Evolutionary conservation across 2,113 vertebrate genomes (phyloP).

Genomic region (Colius striatus): DNA sequence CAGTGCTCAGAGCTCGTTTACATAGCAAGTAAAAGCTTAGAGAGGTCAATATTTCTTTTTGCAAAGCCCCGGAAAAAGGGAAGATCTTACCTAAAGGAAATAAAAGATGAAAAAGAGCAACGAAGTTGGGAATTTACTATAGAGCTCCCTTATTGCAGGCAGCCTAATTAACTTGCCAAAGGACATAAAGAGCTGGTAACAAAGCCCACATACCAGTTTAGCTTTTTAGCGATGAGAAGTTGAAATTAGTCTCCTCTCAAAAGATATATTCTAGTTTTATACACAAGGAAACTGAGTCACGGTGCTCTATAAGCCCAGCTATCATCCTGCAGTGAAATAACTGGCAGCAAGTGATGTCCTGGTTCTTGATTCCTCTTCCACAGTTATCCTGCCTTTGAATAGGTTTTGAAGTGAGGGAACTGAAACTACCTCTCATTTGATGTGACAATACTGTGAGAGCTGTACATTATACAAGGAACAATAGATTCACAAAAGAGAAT

Average conservation of each 20-base stretch:
- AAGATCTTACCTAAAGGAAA: background rate
- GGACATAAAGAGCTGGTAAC: accelerated
- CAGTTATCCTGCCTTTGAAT: background rate
- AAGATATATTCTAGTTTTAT: background rate
- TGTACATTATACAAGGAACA: background rate
- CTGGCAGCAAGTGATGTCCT: background rate
- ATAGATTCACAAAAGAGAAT: background rate
- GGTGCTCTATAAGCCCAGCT: background rate
- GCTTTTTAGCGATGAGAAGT: background rate
- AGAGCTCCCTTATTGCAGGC: background rate
- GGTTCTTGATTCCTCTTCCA: background rate
- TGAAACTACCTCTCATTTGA: background rate
- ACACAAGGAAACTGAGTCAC: background rate
- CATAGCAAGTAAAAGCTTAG: background rate
- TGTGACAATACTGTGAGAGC: background rate
- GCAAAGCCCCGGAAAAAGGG: background rate
- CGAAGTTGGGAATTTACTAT: background rate
- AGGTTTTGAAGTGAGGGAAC: background rate
- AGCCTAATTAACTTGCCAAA: background rate
- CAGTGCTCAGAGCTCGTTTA: background rate
- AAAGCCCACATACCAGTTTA: background rate
- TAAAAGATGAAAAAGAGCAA: background rate
- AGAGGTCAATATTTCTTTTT: background rate
- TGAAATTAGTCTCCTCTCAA: background rate
- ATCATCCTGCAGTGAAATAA: background rate